phyloP scores from a whole-genome alignment of 92 coral and sea anemone genomes.

The Palythoa caribaeorum region DNA sequence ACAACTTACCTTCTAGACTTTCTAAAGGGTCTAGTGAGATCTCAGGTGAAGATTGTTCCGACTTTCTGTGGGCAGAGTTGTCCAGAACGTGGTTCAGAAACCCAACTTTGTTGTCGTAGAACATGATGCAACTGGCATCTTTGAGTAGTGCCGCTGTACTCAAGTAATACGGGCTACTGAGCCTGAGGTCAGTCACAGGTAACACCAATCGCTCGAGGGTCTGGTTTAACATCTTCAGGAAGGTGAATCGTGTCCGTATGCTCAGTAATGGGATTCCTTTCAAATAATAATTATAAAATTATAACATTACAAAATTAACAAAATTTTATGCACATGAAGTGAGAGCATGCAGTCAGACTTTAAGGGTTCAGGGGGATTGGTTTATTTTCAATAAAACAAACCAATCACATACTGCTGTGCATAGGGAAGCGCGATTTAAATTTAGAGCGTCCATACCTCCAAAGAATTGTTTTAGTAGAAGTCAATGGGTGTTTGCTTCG shows the following conservation, averaged over 20 bases:
- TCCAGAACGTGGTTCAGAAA: conserved; percentile 91
- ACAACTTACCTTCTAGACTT: conserved; percentile 82
- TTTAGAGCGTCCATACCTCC: too few species aligned
- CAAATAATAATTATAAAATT: neutral
- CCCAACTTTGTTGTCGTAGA: conserved; percentile 93
- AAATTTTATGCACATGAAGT: too few species aligned
- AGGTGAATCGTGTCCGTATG: conserved; percentile 90
- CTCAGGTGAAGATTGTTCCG: conserved; percentile 88
- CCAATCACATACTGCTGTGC: too few species aligned
- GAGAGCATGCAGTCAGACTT: too few species aligned
- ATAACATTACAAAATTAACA: too few species aligned
- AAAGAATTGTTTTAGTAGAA: too few species aligned
- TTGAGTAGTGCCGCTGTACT: conserved; percentile 87
- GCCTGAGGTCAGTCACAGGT: conserved; percentile 90
- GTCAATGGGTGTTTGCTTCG: too few species aligned
- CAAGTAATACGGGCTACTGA: conserved; percentile 67
- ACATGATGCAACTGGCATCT: conserved; percentile 82
- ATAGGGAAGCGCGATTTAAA: too few species aligned
- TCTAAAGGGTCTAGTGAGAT: conserved; percentile 95
- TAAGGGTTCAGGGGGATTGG: too few species aligned
- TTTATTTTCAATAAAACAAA: too few species aligned
- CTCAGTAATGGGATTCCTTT: conserved; percentile 80
- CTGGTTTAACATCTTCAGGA: conserved; percentile 87
- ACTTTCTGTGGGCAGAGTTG: conserved; percentile 87
- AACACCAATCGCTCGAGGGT: conserved; percentile 86